Evolutionary conservation across 1,140 invertebrate species (phyloP).

Genomic region (Xylocopa sonorina): DNA sequence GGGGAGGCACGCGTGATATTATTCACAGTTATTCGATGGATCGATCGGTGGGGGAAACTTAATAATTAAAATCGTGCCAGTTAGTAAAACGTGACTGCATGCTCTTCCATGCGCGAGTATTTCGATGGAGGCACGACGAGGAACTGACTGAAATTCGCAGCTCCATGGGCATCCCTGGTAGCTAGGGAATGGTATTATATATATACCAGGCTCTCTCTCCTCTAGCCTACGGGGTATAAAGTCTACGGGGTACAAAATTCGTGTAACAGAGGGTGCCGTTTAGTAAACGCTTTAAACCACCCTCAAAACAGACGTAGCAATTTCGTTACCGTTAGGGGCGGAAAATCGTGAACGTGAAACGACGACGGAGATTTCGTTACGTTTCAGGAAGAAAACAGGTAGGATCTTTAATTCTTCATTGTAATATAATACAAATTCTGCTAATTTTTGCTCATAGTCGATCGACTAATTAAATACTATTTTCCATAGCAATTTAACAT

Average conservation of each 20-base stretch:
- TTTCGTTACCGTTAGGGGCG: neutral
- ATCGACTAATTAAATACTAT: no score
- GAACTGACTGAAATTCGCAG: conserved; percentile 67
- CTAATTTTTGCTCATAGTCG: no score
- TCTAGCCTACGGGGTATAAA: conserved; percentile 58
- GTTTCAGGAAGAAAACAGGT: no score
- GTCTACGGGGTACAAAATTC: conserved; percentile 63
- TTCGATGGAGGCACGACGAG: conserved; percentile 63
- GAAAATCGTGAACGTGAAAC: neutral
- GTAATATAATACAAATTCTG: no score
- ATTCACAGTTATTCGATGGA: neutral
- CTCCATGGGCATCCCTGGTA: conserved; percentile 60
- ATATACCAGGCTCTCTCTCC: conserved; percentile 36
- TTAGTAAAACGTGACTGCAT: conserved; percentile 22
- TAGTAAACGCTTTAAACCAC: conserved; percentile 63
- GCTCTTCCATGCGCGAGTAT: conserved; percentile 60
- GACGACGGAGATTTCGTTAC: neutral
- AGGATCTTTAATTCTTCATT: no score
- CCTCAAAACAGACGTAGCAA: conserved; percentile 40
- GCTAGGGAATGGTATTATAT: conserved; percentile 57
- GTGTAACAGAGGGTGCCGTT: conserved; percentile 50
- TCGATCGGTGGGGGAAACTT: neutral
- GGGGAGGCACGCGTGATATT: neutral
- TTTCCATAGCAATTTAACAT: no score
- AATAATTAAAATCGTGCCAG: conserved; percentile 16